Conservation (phyloP, 2,797 vertebrate species). For the Hydrocynus forskahlii region DNA sequence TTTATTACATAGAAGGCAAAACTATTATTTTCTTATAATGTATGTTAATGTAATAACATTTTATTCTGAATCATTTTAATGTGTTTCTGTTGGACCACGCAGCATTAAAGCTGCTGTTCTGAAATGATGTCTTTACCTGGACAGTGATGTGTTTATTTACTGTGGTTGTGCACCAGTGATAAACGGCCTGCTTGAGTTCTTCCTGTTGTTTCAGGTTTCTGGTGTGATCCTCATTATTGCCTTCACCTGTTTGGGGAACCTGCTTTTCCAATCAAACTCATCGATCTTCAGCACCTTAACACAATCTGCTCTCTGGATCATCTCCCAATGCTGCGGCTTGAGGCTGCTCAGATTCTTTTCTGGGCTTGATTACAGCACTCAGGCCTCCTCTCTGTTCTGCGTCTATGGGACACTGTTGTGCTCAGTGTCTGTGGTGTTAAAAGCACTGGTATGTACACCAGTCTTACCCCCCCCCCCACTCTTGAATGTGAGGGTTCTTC, state of each 20-base stretch:
- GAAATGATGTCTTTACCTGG: no score
- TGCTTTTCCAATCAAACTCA: constrained; percentile 59
- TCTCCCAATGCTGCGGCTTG: constrained; percentile 44
- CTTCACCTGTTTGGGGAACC: constrained; percentile 58
- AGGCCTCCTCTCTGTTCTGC: constrained; percentile 32
- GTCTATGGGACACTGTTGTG: constrained; percentile 56
- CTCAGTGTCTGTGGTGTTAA: constrained; percentile 58
- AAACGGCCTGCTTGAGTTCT: neutral
- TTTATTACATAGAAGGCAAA: no score
- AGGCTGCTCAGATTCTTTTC: constrained; percentile 8
- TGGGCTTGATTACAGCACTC: neutral
- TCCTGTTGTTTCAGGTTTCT: constrained; percentile 67
- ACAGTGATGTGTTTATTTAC: neutral
- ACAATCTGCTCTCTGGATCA: constrained; percentile 56
- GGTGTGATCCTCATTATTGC: constrained; percentile 68
- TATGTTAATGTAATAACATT: no score
- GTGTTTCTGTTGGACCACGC: no score
- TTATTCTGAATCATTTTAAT: no score
- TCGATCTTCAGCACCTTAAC: constrained; percentile 50
- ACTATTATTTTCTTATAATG: no score
- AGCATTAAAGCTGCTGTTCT: no score
- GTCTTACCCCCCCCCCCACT: neutral
- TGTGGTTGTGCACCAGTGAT: neutral
- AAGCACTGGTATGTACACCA: constrained; percentile 70
- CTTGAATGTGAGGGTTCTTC: neutral